Conservation (phyloP, 92 coral and sea anemone genomes). For the Chrysogorgia sp. region DNA sequence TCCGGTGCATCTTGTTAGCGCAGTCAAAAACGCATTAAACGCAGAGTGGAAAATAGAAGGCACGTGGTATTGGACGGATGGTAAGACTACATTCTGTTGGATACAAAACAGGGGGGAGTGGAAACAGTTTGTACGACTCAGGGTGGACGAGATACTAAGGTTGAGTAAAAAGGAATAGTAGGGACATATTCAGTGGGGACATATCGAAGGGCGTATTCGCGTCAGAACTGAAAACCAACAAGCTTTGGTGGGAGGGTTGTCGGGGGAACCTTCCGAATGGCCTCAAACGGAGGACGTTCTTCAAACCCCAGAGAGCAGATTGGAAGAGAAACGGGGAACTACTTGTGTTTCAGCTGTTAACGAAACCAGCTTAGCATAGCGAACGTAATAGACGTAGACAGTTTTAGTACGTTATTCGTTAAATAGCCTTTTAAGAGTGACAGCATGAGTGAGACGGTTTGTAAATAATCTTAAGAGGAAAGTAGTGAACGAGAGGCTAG, state of each 20-base stretch:
- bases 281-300: slow-evolving; percentile 2
- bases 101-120: slow-evolving; percentile 19
- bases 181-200: slow-evolving; percentile 48
- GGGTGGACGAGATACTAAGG: slow-evolving; percentile 23
- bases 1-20: not conserved
- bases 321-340: slow-evolving; percentile 9
- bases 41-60: not conserved
- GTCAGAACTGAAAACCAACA: not conserved
- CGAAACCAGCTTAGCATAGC: not conserved
- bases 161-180: slow-evolving; percentile 26
- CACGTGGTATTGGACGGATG: slow-evolving; percentile 20
- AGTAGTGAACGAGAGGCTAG: not conserved
- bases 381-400: not conserved
- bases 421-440: slow-evolving; percentile 2
- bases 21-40: slow-evolving; percentile 4
- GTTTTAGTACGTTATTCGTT: not conserved
- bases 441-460: slow-evolving; percentile 16
- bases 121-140: slow-evolving; percentile 39
- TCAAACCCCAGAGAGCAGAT: slow-evolving; percentile 12
- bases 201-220: not conserved
- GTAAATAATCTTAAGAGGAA: not conserved
- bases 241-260: slow-evolving; percentile 3
- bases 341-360: not conserved
- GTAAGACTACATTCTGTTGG: slow-evolving; percentile 38
- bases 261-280: not conserved